Percentiles rank a stretch among this genome's conserved stretches.
These are phyloP conservation scores for Channallabes apus DNA, from an alignment of 2,797 vertebrate genomes.

Conservation along the genomic window DNA sequence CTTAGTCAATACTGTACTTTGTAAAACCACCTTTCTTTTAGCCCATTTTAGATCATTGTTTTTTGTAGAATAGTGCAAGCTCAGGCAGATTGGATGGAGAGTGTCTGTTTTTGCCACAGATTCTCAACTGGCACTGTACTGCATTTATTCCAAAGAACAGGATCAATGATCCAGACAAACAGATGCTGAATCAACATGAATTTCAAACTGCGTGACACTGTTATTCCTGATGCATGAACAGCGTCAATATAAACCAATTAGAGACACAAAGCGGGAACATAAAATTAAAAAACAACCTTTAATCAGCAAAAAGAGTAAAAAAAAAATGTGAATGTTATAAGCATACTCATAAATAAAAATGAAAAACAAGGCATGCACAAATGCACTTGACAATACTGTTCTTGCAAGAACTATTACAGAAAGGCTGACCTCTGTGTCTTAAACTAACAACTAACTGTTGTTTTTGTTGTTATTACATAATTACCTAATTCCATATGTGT, in stretches of 20 bases:
- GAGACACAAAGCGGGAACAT: not conserved
- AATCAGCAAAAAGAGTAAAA: conserved; percentile 11
- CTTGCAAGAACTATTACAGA: too few relatives aligned
- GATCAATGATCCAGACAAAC: conserved; percentile 48
- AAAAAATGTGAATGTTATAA: not conserved
- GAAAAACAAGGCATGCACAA: not conserved
- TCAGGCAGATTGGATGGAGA: not conserved
- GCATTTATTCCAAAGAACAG: conserved; percentile 39
- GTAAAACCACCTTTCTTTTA: too few relatives aligned
- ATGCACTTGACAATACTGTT: too few relatives aligned
- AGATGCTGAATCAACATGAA: conserved; percentile 46
- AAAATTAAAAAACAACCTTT: conserved; percentile 5
- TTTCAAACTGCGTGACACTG: conserved; percentile 35
- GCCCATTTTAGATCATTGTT: too few relatives aligned
- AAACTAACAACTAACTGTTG: too few relatives aligned
- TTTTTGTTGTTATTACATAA: too few relatives aligned
- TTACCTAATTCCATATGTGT: too few relatives aligned
- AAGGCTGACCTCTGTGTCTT: too few relatives aligned
- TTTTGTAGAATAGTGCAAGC: too few relatives aligned
- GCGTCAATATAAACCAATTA: conserved; percentile 37
- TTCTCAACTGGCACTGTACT: conserved; percentile 23
- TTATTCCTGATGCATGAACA: conserved; percentile 14
- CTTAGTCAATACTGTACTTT: too few relatives aligned
- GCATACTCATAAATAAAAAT: not conserved
- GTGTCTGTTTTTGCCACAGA: conserved; percentile 33